A percentile compares a stretch with the other conserved stretches of the same genome.
phyloP scores from a whole-genome alignment of 1,140 invertebrate genomes.

The Ceratoteleas bidentatus region DNA sequence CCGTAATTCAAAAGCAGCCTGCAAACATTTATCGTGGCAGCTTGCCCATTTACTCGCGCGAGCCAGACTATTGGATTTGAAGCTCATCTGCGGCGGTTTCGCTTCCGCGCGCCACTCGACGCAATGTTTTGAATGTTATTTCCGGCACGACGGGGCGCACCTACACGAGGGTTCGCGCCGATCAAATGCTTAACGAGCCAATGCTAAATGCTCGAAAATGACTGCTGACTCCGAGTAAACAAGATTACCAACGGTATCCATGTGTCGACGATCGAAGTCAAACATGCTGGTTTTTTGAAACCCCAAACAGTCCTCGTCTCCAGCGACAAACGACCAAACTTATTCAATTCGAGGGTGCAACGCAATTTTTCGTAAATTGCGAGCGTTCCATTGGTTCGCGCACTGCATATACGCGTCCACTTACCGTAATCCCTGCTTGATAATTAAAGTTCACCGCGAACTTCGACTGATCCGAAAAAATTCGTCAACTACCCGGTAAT shows the following conservation, averaged over 20 bases:
- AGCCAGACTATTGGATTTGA: slow-evolving; percentile 78
- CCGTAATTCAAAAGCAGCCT: slow-evolving; percentile 71
- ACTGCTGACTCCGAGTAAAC: slow-evolving; percentile 54
- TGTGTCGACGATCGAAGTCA: slow-evolving; percentile 55
- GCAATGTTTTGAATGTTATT: slow-evolving; percentile 71
- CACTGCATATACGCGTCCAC: slow-evolving; percentile 18
- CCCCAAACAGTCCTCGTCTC: neutral
- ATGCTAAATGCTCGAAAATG: slow-evolving; percentile 59
- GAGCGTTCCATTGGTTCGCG: slow-evolving; percentile 15
- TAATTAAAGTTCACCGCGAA: slow-evolving; percentile 24
- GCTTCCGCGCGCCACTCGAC: slow-evolving; percentile 67
- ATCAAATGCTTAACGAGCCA: slow-evolving; percentile 60
- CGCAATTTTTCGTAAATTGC: slow-evolving; percentile 31
- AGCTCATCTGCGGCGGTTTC: slow-evolving; percentile 73
- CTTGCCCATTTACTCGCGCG: slow-evolving; percentile 32
- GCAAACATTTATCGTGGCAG: slow-evolving; percentile 47
- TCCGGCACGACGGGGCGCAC: slow-evolving; percentile 69
- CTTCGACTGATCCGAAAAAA: slow-evolving; percentile 1
- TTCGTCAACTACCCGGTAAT: neutral
- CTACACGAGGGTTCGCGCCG: slow-evolving; percentile 55
- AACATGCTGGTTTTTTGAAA: slow-evolving; percentile 5
- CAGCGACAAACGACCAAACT: slow-evolving; percentile 20
- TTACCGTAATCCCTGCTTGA: slow-evolving; percentile 16
- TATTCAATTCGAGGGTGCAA: slow-evolving; percentile 13
- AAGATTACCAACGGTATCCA: slow-evolving; percentile 61